Evolutionary conservation across 1,140 invertebrate species (phyloP), one percentile per base, ranked within the genome.

Genomic region (Mercenaria mercenaria): DNA sequence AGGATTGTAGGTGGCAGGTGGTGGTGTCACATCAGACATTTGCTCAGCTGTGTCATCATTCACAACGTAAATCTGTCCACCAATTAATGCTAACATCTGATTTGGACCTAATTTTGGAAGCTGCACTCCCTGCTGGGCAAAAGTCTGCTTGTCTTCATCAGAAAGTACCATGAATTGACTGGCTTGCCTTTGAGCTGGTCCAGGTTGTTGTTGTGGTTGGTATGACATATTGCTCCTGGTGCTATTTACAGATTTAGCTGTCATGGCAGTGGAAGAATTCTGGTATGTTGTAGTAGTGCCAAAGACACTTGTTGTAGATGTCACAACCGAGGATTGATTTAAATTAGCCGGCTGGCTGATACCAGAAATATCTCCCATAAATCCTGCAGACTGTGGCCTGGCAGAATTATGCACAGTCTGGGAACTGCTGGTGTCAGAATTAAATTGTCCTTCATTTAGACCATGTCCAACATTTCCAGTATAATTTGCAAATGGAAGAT

Each of bases 31-130:
- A n/a, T 41, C 39, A 11, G 67, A 39, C 2, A 1, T 39, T 72
- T 37, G 67, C 11, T 77, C 74, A 6, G n/a, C 34, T 29, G 74
- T 77, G 29, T 77, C 74, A 50, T 77, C 74, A 50, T 77, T 77
- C 0, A 77, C 74, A 34, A 77, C 20, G 32, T 34, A 77, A 52
- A 77, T 47, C 29, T 77, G 4, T 8, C 74, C 74, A 77, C 23
- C 29, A 50, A 77, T 52, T 10, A 77, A 1, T 29, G 74, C 74
- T 26, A 50, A 50, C 41, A 52, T 77, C 23, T 50, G 47, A 29
- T 77, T 77, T 8, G 41, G 41, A 26, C 74, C 41, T 29, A 52
- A 32, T 18, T 52, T 50, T 32, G 74, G 47, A 32, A 50, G 74
- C 4, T 74, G 34, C 1, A 43, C 37, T 13, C 41, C 69, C n/a